Percentiles rank a stretch among this genome's conserved stretches.
Evolutionary conservation across 1,140 invertebrate genomes (phyloP).

Genomic region (Phenacoccus solenopsis): DNA sequence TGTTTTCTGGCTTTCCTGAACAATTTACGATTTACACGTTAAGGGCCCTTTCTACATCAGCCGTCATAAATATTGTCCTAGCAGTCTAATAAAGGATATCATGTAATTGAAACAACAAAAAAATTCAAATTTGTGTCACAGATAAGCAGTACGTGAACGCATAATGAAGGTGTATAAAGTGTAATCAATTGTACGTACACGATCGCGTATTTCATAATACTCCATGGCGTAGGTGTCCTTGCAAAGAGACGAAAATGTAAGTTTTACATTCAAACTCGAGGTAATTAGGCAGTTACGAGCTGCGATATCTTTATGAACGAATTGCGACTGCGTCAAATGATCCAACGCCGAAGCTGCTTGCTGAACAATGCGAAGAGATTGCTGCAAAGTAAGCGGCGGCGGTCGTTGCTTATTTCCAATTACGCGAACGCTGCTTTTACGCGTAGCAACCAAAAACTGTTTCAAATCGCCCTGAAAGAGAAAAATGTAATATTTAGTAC

Average conservation of each 20-base stretch:
- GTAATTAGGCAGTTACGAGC: conserved; percentile 85
- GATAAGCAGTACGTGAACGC: neutral
- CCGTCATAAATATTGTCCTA: too few relatives aligned
- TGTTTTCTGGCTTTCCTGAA: too few relatives aligned
- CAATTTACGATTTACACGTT: too few relatives aligned
- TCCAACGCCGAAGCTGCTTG: conserved; percentile 78
- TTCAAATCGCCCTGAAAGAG: conserved; percentile 72
- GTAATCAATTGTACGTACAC: conserved; percentile 40
- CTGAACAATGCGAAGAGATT: conserved; percentile 55
- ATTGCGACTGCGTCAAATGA: conserved; percentile 55
- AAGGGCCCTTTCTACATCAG: too few relatives aligned
- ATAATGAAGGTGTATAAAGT: neutral
- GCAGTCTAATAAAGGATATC: too few relatives aligned
- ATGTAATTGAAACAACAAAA: too few relatives aligned
- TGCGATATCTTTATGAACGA: conserved; percentile 79
- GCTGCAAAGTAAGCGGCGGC: conserved; percentile 36
- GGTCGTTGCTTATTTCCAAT: conserved; percentile 32
- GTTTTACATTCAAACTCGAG: conserved; percentile 67
- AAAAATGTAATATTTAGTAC: conserved; percentile 11
- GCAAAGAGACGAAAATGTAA: conserved; percentile 64
- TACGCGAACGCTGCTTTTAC: conserved; percentile 39
- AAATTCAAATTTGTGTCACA: too few relatives aligned
- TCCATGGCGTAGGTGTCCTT: conserved; percentile 75
- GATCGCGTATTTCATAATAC: conserved; percentile 66
- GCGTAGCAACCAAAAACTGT: conserved; percentile 77